Evolutionary conservation across 2,113 vertebrate genomes (phyloP), one percentile per base, ranked within the genome.

Genomic region (Cygnus buccinator): DNA sequence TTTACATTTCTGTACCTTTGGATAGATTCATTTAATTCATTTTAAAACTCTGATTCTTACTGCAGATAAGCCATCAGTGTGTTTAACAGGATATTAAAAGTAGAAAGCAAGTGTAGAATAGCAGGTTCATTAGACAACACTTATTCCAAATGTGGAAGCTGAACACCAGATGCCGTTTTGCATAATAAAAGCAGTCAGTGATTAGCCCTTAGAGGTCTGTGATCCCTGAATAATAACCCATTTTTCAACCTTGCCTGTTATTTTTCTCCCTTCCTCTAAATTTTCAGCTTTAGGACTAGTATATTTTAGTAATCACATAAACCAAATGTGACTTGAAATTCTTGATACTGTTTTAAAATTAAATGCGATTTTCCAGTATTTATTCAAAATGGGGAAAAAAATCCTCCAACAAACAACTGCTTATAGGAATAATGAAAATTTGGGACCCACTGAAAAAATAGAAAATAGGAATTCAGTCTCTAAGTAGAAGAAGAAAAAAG

Each of bases 141-240:
- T 96, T 92, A 89, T 92, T 76, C 80, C 70, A 87, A 96, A 92
- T 82, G 86, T 89, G 77, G 76, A 96, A 95, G 48, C 89, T 76
- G 94, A 96, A 87, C 94, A 76, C 89, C 96, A 97, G 94, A 96
- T 97, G 95, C 89, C n/a, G 4, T 93, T 97, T 96, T 94, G 77
- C 96, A 96, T 97, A 95, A 97, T 91, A 96, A 97, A 97, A 91
- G 95, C 88, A 93, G 80, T 65, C 79, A 94, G 68, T 89, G 85
- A 92, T 96, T 96, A 93, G 79, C 92, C 62, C 77, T 94, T 89
- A 91, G 81, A 94, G 77, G 86, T 91, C 89, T 90, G 44, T 93
- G 92, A 97, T 95, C 90, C 66, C 66, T 93, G 90, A 95, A 95
- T 94, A 97, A 96, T 87, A 90, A 89, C 44, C 54, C 58, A 62